Evolutionary conservation across 2,797 vertebrate species (phyloP).

Genomic region (Dicrostonyx torquatus): DNA sequence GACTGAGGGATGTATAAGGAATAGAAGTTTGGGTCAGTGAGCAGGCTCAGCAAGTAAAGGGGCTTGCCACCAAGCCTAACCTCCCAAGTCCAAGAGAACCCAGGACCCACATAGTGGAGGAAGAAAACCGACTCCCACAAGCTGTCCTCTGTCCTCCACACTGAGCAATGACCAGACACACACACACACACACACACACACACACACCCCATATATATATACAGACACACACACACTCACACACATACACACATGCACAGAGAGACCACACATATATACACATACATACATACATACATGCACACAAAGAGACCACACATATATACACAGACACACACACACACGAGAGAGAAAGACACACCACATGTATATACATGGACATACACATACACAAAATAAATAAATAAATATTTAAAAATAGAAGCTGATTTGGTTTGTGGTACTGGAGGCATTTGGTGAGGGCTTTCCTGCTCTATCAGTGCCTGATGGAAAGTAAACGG

Average conservation of each 20-base stretch:
- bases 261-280: neutral
- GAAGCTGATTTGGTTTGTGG: neutral
- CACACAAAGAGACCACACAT: too few relatives aligned
- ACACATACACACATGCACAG: neutral
- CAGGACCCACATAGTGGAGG: neutral
- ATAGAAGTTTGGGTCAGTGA: neutral
- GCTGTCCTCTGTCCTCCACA: neutral
- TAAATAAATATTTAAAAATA: neutral
- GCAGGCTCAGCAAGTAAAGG: neutral
- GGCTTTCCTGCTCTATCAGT: too few relatives aligned
- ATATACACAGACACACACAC: too few relatives aligned
- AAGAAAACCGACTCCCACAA: neutral
- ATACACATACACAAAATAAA: neutral
- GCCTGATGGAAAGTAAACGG: neutral
- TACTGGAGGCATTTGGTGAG: neutral
- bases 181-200: neutral
- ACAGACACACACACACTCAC: neutral
- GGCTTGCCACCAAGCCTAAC: neutral
- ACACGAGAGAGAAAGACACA: neutral
- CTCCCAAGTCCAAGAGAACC: neutral
- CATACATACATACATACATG: neutral
- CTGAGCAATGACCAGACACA: neutral
- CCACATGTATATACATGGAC: neutral
- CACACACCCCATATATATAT: neutral
- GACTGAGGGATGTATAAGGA: neutral